phyloP scores from a whole-genome alignment of 2,888 invertebrate genomes.

The Melanchra persicariae region DNA sequence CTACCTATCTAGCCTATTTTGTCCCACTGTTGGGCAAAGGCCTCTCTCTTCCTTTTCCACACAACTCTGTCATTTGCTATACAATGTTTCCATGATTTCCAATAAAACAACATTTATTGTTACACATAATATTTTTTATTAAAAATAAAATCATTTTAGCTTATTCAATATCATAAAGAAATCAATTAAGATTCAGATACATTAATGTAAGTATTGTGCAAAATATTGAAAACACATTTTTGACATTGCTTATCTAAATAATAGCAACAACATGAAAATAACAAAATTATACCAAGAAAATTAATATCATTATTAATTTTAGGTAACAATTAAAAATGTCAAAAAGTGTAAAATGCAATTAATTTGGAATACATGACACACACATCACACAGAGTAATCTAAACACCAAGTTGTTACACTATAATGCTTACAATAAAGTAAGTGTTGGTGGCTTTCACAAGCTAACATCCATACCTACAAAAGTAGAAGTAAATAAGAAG shows the following conservation, averaged over 20 bases:
- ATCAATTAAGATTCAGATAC: slow-evolving; percentile 35
- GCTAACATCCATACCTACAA: slow-evolving; percentile 25
- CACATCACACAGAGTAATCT: slow-evolving; percentile 44
- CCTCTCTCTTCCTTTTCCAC: no score
- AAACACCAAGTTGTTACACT: slow-evolving; percentile 9
- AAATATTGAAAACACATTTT: slow-evolving; percentile 43
- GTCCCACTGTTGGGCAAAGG: no score
- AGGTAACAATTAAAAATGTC: slow-evolving; percentile 25
- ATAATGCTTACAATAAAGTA: slow-evolving; percentile 16
- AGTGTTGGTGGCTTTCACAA: slow-evolving; percentile 29
- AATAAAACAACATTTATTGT: slow-evolving; percentile 14
- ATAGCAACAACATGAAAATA: slow-evolving; percentile 38
- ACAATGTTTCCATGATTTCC: not conserved
- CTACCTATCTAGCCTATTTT: no score
- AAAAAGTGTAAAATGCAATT: slow-evolving; percentile 34
- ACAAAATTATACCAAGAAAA: slow-evolving; percentile 45
- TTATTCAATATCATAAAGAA: slow-evolving; percentile 52
- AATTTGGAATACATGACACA: slow-evolving; percentile 24
- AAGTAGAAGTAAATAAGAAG: slow-evolving; percentile 22
- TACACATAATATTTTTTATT: slow-evolving; percentile 65
- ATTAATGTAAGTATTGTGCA: slow-evolving; percentile 55
- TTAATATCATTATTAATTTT: slow-evolving; percentile 32
- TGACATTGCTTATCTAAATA: slow-evolving; percentile 40
- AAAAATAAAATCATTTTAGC: slow-evolving; percentile 61
- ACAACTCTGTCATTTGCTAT: no score